These are phyloP conservation scores for Himalopsyche kuldschensis DNA, from an alignment of 2,888 invertebrate species.

Conservation along the genomic window DNA sequence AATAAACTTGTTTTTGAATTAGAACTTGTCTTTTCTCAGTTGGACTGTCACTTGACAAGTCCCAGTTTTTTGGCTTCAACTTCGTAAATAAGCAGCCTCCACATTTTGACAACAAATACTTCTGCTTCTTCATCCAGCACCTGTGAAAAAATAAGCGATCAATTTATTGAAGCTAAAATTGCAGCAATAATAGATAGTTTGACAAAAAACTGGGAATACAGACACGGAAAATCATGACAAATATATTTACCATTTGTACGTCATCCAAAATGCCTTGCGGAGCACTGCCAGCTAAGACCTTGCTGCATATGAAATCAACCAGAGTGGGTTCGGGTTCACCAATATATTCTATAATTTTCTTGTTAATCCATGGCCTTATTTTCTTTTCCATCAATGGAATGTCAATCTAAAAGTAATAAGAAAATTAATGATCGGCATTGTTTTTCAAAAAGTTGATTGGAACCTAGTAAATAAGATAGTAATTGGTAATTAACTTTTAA, in stretches of 20 bases:
- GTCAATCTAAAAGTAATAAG: conserved; percentile 60
- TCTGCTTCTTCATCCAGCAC: conserved; percentile 99
- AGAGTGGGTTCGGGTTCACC: conserved; percentile 98
- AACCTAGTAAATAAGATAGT: too few species aligned
- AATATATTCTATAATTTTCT: conserved; percentile 99
- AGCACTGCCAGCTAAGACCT: conserved; percentile 89
- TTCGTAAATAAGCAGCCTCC: conserved; percentile 98
- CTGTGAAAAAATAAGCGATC: conserved; percentile 56
- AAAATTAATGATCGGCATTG: too few species aligned
- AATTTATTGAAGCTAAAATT: neutral
- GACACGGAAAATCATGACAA: conserved; percentile 5
- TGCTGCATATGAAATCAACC: conserved; percentile 99
- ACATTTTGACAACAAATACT: conserved; percentile 99
- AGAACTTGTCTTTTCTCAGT: neutral
- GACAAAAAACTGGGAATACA: too few species aligned
- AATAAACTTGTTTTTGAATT: neutral
- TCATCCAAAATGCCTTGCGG: conserved; percentile 96
- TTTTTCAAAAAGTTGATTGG: too few species aligned
- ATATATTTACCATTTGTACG: conserved; percentile 87
- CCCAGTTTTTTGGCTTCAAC: conserved; percentile 97
- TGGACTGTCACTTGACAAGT: conserved; percentile 47
- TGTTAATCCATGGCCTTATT: conserved; percentile 99
- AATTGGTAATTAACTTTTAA: too few species aligned
- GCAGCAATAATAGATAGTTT: neutral
- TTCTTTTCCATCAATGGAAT: conserved; percentile 87